phyloP scores from a whole-genome alignment of 2,113 vertebrate genomes.

The Syngnathoides biaculeatus region DNA sequence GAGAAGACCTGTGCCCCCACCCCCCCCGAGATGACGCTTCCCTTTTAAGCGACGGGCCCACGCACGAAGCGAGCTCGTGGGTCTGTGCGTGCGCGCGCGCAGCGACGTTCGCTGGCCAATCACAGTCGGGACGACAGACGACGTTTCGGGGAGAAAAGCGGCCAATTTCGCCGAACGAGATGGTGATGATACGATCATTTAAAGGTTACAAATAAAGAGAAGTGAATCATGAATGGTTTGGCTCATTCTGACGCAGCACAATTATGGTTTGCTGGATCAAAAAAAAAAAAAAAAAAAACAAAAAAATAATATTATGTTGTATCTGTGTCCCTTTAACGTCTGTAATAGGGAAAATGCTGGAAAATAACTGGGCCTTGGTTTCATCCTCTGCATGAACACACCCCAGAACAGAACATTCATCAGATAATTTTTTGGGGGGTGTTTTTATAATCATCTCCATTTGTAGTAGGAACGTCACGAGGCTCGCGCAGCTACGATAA shows the following conservation, averaged over 20 bases:
- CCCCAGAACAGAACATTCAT: background rate
- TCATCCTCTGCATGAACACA: slow-evolving; percentile 37
- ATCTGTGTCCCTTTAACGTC: slow-evolving; percentile 20
- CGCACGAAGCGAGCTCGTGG: slow-evolving; percentile 35
- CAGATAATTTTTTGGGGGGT: too few relatives aligned
- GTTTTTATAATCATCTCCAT: slow-evolving; percentile 5
- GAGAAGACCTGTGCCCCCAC: slow-evolving; percentile 32
- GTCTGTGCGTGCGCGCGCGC: slow-evolving; percentile 40
- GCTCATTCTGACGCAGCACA: background rate
- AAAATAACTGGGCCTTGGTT: slow-evolving; percentile 43
- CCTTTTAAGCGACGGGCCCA: slow-evolving; percentile 45
- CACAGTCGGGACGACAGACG: slow-evolving; percentile 39
- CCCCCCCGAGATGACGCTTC: slow-evolving; percentile 48
- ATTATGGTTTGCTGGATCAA: background rate
- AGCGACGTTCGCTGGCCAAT: slow-evolving; percentile 50
- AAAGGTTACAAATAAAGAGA: background rate
- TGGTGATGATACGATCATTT: background rate
- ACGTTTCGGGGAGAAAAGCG: slow-evolving; percentile 44
- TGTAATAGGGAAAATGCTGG: slow-evolving; percentile 23
- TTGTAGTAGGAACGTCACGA: slow-evolving; percentile 49
- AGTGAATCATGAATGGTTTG: background rate
- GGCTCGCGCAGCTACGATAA: slow-evolving; percentile 38
- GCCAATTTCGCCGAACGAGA: background rate
- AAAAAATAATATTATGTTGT: background rate
- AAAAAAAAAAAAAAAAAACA: background rate